phyloP scores from a whole-genome alignment of 2,888 invertebrate genomes.

The Cepaea hortensis region DNA sequence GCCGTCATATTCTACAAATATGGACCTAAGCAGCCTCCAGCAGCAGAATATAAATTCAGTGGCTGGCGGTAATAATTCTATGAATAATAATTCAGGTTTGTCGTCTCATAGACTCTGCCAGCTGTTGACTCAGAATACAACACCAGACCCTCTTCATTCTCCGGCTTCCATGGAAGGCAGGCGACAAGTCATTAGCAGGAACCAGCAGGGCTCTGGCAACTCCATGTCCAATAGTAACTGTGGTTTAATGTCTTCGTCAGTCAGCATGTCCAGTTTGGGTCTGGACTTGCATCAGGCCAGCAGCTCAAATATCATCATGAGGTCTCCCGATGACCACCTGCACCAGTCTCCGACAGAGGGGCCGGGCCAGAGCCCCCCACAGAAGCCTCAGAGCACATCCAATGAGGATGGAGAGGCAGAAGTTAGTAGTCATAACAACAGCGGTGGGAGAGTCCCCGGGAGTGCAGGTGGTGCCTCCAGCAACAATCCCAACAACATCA shows the following conservation, averaged over 20 bases:
- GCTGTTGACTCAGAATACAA: slow-evolving; percentile 61
- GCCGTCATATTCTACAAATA: slow-evolving; percentile 24
- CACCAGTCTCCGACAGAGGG: slow-evolving; percentile 70
- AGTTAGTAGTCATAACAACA: background rate
- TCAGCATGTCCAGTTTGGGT: slow-evolving; percentile 9
- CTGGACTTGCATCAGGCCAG: slow-evolving; percentile 14
- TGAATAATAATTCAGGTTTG: slow-evolving; percentile 22
- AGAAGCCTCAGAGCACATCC: slow-evolving; percentile 73
- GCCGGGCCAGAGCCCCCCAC: slow-evolving; percentile 68
- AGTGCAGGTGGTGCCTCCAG: slow-evolving; percentile 48
- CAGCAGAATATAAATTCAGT: slow-evolving; percentile 22
- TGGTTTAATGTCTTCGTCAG: background rate
- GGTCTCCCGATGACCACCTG: slow-evolving; percentile 64
- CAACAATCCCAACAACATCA: background rate
- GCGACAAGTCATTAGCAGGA: slow-evolving; percentile 8
- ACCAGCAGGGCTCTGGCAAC: slow-evolving; percentile 35
- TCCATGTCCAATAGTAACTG: slow-evolving; percentile 29
- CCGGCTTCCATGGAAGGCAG: slow-evolving; percentile 32
- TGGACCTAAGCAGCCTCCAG: slow-evolving; percentile 32
- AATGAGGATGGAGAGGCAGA: slow-evolving; percentile 63
- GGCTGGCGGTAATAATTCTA: slow-evolving; percentile 9
- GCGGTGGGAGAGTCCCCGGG: slow-evolving; percentile 22
- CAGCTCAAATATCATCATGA: slow-evolving; percentile 35
- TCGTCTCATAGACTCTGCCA: slow-evolving; percentile 62
- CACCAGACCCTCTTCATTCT: slow-evolving; percentile 34